These are phyloP conservation scores for Sceloporus tristichus DNA, from an alignment of 2,113 vertebrate species.

Conservation along the genomic window DNA sequence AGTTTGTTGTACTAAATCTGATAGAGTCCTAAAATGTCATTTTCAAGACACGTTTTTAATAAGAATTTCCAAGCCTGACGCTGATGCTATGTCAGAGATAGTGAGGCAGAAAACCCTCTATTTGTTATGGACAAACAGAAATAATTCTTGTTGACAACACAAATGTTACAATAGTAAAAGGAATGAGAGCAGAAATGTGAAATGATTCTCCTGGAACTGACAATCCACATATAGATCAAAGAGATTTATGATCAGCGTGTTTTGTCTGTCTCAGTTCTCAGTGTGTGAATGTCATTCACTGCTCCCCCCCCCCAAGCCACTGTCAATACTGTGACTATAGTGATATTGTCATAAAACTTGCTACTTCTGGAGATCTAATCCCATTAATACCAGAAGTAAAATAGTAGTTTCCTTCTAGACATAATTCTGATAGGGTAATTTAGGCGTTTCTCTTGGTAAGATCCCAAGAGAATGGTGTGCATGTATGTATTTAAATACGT, in stretches of 20 bases:
- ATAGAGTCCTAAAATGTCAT: no score
- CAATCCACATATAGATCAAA: not conserved
- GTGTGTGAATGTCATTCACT: not conserved
- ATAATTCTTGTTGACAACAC: not conserved
- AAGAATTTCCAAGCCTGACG: no score
- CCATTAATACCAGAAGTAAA: not conserved
- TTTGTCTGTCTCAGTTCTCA: not conserved
- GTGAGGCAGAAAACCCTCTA: not conserved
- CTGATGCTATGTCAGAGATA: not conserved
- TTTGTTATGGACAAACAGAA: not conserved
- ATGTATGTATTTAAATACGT: no score
- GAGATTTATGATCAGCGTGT: not conserved
- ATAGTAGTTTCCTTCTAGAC: not conserved
- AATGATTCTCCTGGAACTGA: conserved; percentile 6
- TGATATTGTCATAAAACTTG: not conserved
- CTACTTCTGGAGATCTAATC: not conserved
- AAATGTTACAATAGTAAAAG: not conserved
- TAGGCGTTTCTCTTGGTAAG: not conserved
- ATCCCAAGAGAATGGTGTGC: no score
- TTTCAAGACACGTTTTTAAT: no score
- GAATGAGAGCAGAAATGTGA: conserved; percentile 44
- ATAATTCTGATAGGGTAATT: not conserved
- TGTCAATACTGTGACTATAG: not conserved
- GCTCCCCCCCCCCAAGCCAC: not conserved
- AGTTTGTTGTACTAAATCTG: no score